Percentiles rank a stretch among this genome's conserved stretches.
Evolutionary conservation across 2,888 invertebrate genomes (phyloP).

Genomic region (Harpalus rufipes): DNA sequence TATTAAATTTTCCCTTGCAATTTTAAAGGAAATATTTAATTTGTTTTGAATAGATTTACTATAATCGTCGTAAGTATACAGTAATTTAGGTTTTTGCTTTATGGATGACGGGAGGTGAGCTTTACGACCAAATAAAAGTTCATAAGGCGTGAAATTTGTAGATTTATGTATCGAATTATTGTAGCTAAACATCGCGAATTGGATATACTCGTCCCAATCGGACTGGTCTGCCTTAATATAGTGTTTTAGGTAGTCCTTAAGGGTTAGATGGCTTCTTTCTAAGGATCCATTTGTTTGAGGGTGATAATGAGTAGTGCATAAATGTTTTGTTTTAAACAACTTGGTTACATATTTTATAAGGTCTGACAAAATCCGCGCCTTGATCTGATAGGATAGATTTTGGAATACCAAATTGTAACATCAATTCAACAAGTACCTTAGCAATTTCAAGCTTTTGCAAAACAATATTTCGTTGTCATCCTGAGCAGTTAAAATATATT

Average conservation of each 20-base stretch:
- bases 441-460: background rate
- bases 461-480: conserved; percentile 12
- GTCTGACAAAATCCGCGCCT: conserved; percentile 20
- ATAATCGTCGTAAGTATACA: conserved; percentile 71
- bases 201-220: conserved; percentile 73
- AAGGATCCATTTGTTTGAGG: conserved; percentile 72
- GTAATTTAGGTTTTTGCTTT: conserved; percentile 69
- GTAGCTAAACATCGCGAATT: conserved; percentile 71
- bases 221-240: conserved; percentile 70
- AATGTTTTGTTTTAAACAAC: background rate
- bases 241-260: conserved; percentile 72
- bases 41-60: conserved; percentile 68
- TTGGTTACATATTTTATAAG: background rate
- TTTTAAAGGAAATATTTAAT: conserved; percentile 69
- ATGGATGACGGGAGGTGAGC: conserved; percentile 68
- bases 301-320: conserved; percentile 69
- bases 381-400: conserved; percentile 13
- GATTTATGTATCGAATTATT: conserved; percentile 71
- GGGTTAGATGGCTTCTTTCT: conserved; percentile 72
- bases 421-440: background rate
- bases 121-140: conserved; percentile 71
- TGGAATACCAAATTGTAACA: background rate
- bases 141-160: conserved; percentile 71
- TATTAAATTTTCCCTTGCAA: conserved; percentile 70
- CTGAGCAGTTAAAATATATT: background rate